phyloP scores from a whole-genome alignment of 2,888 invertebrate genomes.

The Morinoia aosen region DNA sequence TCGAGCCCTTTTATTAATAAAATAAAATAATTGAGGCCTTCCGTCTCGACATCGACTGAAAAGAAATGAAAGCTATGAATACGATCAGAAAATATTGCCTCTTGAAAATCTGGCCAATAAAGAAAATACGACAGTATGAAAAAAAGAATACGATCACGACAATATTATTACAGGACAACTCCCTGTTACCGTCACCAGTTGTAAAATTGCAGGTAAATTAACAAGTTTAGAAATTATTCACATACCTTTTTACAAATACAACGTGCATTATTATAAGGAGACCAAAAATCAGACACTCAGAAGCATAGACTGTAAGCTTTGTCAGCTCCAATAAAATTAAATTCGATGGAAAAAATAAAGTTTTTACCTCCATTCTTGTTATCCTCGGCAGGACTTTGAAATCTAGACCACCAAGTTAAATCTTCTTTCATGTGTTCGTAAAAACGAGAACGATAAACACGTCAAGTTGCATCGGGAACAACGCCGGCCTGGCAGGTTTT shows the following conservation, averaged over 20 bases:
- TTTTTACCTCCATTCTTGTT: not conserved
- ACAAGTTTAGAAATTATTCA: not conserved
- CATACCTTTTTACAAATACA: not conserved
- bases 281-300: not conserved
- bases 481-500: not conserved
- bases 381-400: not conserved
- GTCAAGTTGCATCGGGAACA: not conserved
- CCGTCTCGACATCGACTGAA: too few relatives aligned
- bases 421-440: not conserved
- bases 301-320: not conserved
- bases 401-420: not conserved
- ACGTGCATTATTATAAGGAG: not conserved
- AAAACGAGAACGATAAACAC: not conserved
- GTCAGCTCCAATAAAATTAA: not conserved
- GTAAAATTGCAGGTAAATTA: not conserved
- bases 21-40: too few relatives aligned
- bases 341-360: not conserved
- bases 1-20: too few relatives aligned
- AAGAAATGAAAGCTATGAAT: too few relatives aligned
- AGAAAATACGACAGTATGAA: too few relatives aligned
- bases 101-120: too few relatives aligned
- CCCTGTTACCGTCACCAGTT: not conserved
- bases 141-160: too few relatives aligned
- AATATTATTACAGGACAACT: not conserved
- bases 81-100: too few relatives aligned